Conservation (phyloP, 1,140 invertebrate species). For the Acromyrmex echinatior region DNA sequence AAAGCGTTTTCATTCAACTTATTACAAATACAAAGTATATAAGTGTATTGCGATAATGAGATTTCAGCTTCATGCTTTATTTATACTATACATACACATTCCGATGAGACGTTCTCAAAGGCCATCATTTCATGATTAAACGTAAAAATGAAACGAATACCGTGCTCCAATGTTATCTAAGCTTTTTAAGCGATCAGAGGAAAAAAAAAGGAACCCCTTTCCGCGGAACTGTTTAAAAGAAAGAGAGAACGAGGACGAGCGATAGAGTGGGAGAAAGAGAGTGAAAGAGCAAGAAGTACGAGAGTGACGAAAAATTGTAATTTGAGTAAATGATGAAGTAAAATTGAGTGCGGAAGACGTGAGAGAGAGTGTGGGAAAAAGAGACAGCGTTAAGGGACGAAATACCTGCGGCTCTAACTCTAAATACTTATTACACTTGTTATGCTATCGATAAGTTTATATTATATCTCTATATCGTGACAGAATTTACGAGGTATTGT, state of each 20-base stretch:
- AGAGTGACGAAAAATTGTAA: constrained; percentile 36
- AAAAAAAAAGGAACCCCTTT: constrained; percentile 50
- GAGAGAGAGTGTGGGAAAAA: constrained; percentile 35
- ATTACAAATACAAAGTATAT: background rate
- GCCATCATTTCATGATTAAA: constrained; percentile 68
- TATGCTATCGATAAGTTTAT: constrained; percentile 85
- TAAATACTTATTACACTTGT: constrained; percentile 84
- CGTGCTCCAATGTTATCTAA: constrained; percentile 72
- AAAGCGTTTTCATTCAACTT: background rate
- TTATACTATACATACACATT: background rate
- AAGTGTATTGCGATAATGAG: background rate
- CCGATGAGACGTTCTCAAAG: constrained; percentile 61
- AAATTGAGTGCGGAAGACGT: constrained; percentile 9
- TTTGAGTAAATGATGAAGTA: constrained; percentile 34
- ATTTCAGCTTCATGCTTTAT: constrained; percentile 1
- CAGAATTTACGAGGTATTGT: constrained; percentile 81
- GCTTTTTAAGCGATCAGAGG: constrained; percentile 65
- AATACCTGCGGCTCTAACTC: constrained; percentile 82
- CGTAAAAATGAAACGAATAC: constrained; percentile 53
- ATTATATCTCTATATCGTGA: constrained; percentile 82
- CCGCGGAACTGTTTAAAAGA: constrained; percentile 66
- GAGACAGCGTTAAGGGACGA: constrained; percentile 69
- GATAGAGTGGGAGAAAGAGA: constrained; percentile 43
- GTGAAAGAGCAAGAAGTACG: constrained; percentile 15
- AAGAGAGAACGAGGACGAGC: constrained; percentile 54